Conservation (phyloP, 1,140 invertebrate species). For the Pantala flavescens region DNA sequence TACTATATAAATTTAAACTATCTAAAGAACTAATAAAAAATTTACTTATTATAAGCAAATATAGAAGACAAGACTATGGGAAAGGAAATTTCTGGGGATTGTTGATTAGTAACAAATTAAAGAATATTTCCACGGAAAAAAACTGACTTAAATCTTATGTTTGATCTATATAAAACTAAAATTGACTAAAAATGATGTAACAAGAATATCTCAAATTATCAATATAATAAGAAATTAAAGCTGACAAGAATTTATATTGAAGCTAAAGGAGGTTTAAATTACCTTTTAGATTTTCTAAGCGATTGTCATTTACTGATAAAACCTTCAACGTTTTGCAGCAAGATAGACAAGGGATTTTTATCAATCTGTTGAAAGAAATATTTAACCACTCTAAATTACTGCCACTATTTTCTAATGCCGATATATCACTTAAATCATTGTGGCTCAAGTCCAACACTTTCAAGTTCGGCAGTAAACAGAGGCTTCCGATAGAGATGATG, state of each 20-base stretch:
- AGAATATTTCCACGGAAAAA: too few species aligned
- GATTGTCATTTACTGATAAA: not conserved
- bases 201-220: not conserved
- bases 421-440: not conserved
- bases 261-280: too few species aligned
- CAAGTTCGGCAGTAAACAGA: not conserved
- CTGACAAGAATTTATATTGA: too few species aligned
- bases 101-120: too few species aligned
- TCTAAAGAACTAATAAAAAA: too few species aligned
- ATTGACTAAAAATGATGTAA: not conserved
- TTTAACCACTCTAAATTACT: not conserved
- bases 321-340: not conserved
- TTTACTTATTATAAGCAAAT: too few species aligned
- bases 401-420: not conserved
- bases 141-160: not conserved
- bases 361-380: not conserved
- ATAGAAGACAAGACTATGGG: too few species aligned
- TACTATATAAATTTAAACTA: too few species aligned
- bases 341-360: not conserved
- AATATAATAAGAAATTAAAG: too few species aligned
- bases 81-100: too few species aligned
- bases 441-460: not conserved
- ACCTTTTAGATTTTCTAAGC: not conserved
- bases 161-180: not conserved
- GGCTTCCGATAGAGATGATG: not conserved